Evolutionary conservation across 2,797 vertebrate species (phyloP).

Genomic region (Momotus momota): DNA sequence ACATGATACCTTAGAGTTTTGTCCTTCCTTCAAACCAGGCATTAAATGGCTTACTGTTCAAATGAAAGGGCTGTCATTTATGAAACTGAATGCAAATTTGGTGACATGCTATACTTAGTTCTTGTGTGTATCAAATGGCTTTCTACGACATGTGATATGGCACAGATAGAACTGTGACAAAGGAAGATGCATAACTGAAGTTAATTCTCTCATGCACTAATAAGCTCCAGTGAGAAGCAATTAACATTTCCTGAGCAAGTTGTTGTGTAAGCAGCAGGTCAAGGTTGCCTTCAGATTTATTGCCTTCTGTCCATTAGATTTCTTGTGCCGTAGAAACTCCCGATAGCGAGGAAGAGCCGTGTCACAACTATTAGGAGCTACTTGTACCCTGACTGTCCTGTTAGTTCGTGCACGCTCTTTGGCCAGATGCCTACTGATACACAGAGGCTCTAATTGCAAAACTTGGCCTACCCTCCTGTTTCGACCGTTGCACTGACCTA

Average conservation of each 20-base stretch:
- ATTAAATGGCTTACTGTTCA: background rate
- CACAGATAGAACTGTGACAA: background rate
- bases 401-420: background rate
- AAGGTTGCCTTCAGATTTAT: background rate
- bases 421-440: background rate
- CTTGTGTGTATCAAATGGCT: background rate
- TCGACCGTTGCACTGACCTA: background rate
- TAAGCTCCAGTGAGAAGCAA: background rate
- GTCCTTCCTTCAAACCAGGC: background rate
- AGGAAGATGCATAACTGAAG: background rate
- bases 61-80: background rate
- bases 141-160: background rate
- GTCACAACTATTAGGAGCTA: background rate
- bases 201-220: background rate
- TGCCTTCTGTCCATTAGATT: background rate
- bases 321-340: background rate
- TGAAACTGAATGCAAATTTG: background rate
- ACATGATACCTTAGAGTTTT: background rate
- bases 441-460: background rate
- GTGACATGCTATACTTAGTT: background rate
- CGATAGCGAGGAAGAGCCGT: background rate
- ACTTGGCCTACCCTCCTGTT: background rate
- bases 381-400: rapidly evolving
- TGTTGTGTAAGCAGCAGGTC: background rate
- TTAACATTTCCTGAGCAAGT: background rate